These are phyloP conservation scores for Phortica okadai DNA, from an alignment of 2,888 invertebrate genomes.

Conservation along the genomic window DNA sequence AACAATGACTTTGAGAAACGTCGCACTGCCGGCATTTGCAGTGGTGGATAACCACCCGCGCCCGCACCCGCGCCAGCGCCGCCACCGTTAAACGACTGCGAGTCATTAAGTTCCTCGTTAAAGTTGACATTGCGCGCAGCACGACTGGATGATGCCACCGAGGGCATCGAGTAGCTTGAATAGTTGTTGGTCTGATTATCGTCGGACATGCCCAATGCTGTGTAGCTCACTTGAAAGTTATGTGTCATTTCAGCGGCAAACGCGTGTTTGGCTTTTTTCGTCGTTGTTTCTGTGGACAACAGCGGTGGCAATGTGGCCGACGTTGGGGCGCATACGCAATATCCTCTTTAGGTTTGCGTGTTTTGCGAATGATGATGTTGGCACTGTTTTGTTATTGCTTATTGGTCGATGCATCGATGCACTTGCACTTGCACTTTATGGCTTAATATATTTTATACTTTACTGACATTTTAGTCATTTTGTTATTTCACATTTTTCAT, in stretches of 20 bases:
- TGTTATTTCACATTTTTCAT: no score
- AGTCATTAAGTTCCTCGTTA: conserved; percentile 69
- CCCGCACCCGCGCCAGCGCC: conserved; percentile 28
- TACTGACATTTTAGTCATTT: conserved; percentile 18
- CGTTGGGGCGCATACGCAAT: no score
- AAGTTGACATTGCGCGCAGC: conserved; percentile 75
- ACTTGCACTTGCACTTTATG: conserved; percentile 28
- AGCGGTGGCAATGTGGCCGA: not conserved
- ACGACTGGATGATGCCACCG: conserved; percentile 69
- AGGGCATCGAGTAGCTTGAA: conserved; percentile 71
- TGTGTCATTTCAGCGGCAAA: conserved; percentile 72
- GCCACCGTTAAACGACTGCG: conserved; percentile 8
- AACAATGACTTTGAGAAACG: conserved; percentile 75
- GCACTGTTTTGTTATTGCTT: conserved; percentile 31
- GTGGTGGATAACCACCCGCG: conserved; percentile 64
- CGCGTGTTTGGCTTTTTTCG: conserved; percentile 3
- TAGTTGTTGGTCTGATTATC: conserved; percentile 72
- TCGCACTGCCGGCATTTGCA: conserved; percentile 65
- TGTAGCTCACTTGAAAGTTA: conserved; percentile 76
- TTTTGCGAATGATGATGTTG: not conserved
- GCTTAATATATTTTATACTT: conserved; percentile 31
- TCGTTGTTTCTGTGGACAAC: conserved; percentile 8
- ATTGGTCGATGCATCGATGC: conserved; percentile 4
- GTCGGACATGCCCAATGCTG: conserved; percentile 77
- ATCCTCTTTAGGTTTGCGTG: not conserved